Percentiles rank a stretch among this genome's conserved stretches.
Conservation (phyloP, 2,113 vertebrate genomes). For the Anas platyrhynchos region DNA sequence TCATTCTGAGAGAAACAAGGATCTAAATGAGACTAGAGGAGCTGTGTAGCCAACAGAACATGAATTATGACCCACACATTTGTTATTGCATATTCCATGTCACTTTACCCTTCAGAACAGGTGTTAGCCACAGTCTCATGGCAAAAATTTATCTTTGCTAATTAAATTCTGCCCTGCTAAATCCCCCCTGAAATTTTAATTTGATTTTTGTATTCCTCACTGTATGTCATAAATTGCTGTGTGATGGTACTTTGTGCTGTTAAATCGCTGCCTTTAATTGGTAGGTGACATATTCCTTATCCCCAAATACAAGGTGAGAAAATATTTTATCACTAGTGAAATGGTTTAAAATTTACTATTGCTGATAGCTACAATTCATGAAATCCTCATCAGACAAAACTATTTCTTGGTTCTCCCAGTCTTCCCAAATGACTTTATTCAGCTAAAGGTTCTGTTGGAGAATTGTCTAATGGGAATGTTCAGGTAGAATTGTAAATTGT, state of each 20-base stretch:
- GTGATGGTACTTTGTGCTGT: background rate
- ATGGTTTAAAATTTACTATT: background rate
- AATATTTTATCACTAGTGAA: background rate
- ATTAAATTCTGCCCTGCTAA: conserved; percentile 51
- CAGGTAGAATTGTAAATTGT: background rate
- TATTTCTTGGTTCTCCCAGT: background rate
- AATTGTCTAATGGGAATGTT: background rate
- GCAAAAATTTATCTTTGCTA: conserved; percentile 41
- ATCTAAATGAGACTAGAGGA: background rate
- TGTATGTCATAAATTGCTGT: background rate
- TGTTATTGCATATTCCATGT: background rate
- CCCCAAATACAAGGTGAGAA: background rate
- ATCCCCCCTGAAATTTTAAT: conserved; percentile 41
- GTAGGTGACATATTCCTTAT: background rate
- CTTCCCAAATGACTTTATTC: background rate
- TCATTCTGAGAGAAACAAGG: background rate
- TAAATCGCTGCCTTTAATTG: conserved; percentile 5
- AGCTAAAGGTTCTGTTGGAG: background rate
- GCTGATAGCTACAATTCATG: background rate
- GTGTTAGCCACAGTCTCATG: conserved; percentile 38
- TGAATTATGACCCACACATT: background rate
- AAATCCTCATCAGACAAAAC: background rate
- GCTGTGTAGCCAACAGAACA: background rate
- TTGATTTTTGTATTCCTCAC: conserved; percentile 20
- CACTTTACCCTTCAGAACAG: conserved; percentile 13